Conservation (phyloP, 2,113 vertebrate species). For the Xiphophorus hellerii region DNA sequence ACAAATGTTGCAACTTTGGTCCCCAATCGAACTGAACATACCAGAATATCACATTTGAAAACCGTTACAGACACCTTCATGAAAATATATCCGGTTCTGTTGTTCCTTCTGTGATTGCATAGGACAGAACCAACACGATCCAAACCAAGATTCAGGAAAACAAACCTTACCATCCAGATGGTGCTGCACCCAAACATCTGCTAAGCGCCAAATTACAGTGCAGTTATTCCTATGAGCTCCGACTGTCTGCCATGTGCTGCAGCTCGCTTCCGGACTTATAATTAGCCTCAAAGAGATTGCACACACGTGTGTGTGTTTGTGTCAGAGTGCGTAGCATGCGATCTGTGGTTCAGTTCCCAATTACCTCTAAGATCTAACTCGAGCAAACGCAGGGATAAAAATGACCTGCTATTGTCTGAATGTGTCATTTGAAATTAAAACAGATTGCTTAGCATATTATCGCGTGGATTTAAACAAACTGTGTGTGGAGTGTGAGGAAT, state of each 20-base stretch:
- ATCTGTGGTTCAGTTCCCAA: slow-evolving; percentile 38
- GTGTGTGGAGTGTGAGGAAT: background rate
- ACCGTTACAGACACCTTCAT: background rate
- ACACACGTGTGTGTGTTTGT: slow-evolving; percentile 20
- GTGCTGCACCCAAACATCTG: slow-evolving; percentile 54
- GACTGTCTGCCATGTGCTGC: slow-evolving; percentile 24
- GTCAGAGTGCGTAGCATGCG: slow-evolving; percentile 18
- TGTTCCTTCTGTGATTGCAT: too few relatives aligned
- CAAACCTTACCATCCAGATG: slow-evolving; percentile 28
- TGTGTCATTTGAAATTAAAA: slow-evolving; percentile 5
- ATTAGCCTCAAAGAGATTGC: slow-evolving; percentile 54
- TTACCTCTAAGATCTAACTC: slow-evolving; percentile 39
- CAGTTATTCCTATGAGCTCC: slow-evolving; percentile 4
- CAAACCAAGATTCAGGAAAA: slow-evolving; percentile 7
- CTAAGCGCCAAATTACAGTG: slow-evolving; percentile 59
- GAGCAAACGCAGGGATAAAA: slow-evolving; percentile 14
- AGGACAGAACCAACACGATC: background rate
- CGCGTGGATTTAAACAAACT: background rate
- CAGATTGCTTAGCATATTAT: background rate
- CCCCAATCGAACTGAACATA: too few relatives aligned
- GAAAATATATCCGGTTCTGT: background rate
- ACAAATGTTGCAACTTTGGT: too few relatives aligned
- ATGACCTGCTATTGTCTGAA: background rate
- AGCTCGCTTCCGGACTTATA: slow-evolving; percentile 44
- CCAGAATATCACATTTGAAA: too few relatives aligned